phyloP scores from a whole-genome alignment of 2,888 invertebrate species.

The Apoderus coryli region DNA sequence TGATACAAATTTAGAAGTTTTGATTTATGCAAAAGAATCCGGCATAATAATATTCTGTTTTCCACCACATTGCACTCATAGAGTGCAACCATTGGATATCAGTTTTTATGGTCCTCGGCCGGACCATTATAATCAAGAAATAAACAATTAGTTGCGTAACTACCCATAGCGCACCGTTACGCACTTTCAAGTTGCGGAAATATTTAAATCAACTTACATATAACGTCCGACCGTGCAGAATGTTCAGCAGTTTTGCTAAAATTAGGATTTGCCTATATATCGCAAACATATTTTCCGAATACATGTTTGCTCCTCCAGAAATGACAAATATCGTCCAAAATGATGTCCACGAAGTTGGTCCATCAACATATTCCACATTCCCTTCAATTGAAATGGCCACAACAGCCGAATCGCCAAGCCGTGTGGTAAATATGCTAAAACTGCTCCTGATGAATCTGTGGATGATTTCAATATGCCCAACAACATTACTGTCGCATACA shows the following conservation, averaged over 20 bases:
- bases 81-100: conserved; percentile 24
- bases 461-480: conserved; percentile 1
- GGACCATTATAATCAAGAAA: conserved; percentile 22
- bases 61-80: conserved; percentile 25
- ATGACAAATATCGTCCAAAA: conserved; percentile 15
- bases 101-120: conserved; percentile 22
- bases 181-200: conserved; percentile 19
- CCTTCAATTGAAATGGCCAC: too few species aligned
- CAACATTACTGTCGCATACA: conserved; percentile 1
- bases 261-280: conserved; percentile 17
- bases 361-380: conserved; percentile 1
- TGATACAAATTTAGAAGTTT: conserved; percentile 12
- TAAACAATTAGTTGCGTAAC: conserved; percentile 18
- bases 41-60: conserved; percentile 22
- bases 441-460: conserved; percentile 2
- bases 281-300: conserved; percentile 18
- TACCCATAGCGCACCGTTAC: conserved; percentile 23
- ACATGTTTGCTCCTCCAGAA: conserved; percentile 20
- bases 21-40: conserved; percentile 12
- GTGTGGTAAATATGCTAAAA: not conserved
- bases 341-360: conserved; percentile 3
- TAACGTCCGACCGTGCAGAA: conserved; percentile 19
- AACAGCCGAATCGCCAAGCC: conserved; percentile 3
- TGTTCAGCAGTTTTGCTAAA: conserved; percentile 18
- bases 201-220: conserved; percentile 22